These are phyloP conservation scores for Trachemys scripta DNA, from an alignment of 2,113 vertebrate species.

Conservation along the genomic window DNA sequence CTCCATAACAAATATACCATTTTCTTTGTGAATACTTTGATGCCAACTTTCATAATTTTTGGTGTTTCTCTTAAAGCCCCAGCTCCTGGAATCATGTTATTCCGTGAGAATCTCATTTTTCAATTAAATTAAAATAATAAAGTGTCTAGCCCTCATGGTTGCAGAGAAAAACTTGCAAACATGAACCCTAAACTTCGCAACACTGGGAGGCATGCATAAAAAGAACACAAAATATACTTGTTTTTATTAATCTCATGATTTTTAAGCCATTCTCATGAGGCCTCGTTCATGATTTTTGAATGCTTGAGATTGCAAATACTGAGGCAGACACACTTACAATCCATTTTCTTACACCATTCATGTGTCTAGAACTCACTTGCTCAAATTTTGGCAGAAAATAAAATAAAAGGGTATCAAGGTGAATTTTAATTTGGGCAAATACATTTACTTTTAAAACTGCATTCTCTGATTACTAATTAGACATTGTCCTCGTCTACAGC, in stretches of 20 bases:
- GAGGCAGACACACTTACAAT: neutral
- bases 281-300: neutral
- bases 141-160: neutral
- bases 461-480: slow-evolving; percentile 18
- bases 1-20: neutral
- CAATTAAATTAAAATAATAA: neutral
- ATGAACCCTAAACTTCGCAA: neutral
- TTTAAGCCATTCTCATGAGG: neutral
- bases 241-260: neutral
- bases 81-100: neutral
- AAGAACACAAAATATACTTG: neutral
- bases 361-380: neutral
- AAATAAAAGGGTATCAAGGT: neutral
- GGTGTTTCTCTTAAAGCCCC: neutral
- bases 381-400: neutral
- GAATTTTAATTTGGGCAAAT: neutral
- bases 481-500: slow-evolving; percentile 1
- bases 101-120: neutral
- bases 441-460: neutral
- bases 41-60: neutral
- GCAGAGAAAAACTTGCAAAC: neutral
- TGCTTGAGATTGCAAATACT: neutral
- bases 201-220: neutral
- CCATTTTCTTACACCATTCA: neutral
- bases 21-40: neutral